A percentile compares a stretch with the other conserved stretches of the same genome.
phyloP scores from a whole-genome alignment of 1,140 invertebrate genomes.

The Apolygus lucorum region DNA sequence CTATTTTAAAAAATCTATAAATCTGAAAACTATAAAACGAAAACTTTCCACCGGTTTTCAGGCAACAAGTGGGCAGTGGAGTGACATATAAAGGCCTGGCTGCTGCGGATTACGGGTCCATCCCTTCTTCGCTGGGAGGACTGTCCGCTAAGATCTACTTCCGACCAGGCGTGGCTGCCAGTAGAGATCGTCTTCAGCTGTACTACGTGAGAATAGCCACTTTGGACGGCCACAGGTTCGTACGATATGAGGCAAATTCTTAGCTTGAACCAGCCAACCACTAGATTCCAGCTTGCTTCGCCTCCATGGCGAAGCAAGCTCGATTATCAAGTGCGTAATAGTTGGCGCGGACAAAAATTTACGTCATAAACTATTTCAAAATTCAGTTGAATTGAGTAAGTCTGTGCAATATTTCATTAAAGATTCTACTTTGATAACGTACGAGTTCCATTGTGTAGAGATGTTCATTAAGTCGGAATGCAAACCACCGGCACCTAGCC shows the following conservation, averaged over 20 bases:
- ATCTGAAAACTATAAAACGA: not conserved
- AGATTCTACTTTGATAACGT: not conserved
- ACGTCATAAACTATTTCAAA: not conserved
- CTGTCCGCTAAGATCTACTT: constrained; percentile 3
- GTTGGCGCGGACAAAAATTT: no score
- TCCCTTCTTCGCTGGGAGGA: not conserved
- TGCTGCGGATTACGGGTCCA: constrained; percentile 28
- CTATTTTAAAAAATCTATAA: not conserved
- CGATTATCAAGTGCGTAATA: no score
- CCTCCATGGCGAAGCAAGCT: no score
- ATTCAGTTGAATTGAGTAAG: not conserved
- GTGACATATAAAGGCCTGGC: constrained; percentile 24
- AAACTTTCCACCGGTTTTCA: not conserved
- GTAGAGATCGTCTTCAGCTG: constrained; percentile 19
- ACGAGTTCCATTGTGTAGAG: no score
- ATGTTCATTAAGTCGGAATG: no score
- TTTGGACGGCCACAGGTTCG: constrained; percentile 29
- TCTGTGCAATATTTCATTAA: not conserved
- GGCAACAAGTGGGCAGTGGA: not conserved
- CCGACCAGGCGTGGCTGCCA: constrained; percentile 11
- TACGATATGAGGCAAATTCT: constrained; percentile 4
- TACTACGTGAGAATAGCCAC: constrained; percentile 19
- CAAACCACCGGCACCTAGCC: no score
- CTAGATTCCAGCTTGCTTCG: not conserved
- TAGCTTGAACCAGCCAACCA: not conserved